Percentiles rank a stretch among this genome's conserved stretches.
Conservation (phyloP, 2,113 vertebrate species). For the Nannospalax galili region DNA sequence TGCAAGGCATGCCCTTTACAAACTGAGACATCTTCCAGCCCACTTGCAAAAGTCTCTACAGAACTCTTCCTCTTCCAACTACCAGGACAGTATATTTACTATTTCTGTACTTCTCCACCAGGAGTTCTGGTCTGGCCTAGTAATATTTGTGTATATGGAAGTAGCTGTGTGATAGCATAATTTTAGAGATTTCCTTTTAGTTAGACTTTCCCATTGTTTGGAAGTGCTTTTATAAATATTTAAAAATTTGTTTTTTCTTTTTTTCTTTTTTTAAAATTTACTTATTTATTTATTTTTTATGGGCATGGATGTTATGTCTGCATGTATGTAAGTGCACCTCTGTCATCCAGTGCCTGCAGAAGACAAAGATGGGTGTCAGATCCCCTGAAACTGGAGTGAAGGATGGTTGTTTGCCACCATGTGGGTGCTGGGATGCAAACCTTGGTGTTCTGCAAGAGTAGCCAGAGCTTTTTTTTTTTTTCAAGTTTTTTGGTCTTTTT, state of each 20-base stretch:
- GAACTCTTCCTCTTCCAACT: neutral
- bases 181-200: conserved; percentile 35
- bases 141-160: neutral
- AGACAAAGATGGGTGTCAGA: no score
- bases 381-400: no score
- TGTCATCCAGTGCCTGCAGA: no score
- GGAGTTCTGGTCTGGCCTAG: neutral
- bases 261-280: neutral
- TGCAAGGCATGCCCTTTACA: neutral
- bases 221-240: conserved; percentile 1
- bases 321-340: no score
- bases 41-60: neutral
- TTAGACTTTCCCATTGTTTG: neutral
- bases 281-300: no score
- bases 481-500: neutral
- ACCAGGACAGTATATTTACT: neutral
- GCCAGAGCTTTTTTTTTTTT: no score
- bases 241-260: neutral
- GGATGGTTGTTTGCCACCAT: no score
- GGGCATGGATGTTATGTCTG: no score
- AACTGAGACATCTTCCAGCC: neutral
- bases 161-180: neutral
- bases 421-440: no score
- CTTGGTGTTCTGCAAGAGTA: no score
- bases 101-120: neutral